Percentiles rank a stretch among this genome's conserved stretches.
These are phyloP conservation scores for Rhynchonycteris naso DNA, from an alignment of 2,797 vertebrate species.

Conservation along the genomic window DNA sequence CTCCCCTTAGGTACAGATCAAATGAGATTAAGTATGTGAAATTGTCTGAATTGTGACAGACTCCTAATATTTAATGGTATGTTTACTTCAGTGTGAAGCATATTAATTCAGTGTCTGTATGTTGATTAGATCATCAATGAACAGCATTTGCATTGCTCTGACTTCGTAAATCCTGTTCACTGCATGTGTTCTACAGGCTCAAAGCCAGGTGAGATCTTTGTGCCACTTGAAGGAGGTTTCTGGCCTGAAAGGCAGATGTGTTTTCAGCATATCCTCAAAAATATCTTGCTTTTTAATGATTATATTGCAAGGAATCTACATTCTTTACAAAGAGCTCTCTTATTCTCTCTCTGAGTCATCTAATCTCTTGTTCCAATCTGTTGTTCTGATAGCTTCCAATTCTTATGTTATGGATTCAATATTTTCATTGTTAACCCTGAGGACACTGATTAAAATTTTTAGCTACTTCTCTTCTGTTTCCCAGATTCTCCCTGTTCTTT, in stretches of 20 bases:
- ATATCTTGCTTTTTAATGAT: background rate
- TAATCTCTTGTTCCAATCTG: background rate
- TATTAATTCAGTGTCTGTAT: background rate
- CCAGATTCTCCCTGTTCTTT: background rate
- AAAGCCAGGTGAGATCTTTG: background rate
- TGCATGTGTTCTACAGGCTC: background rate
- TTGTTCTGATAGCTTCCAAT: background rate
- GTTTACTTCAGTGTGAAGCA: background rate
- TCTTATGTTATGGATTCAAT: background rate
- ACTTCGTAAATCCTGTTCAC: background rate
- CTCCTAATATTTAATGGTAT: background rate
- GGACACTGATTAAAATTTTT: background rate
- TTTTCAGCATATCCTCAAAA: constrained; percentile 11
- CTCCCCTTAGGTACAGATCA: background rate
- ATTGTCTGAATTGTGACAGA: background rate
- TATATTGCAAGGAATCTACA: background rate
- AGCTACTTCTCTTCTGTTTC: background rate
- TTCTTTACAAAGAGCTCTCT: background rate
- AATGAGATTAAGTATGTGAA: background rate
- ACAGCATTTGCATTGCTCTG: background rate
- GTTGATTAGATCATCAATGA: background rate
- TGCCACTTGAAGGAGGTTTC: background rate
- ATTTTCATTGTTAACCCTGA: background rate
- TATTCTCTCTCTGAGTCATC: background rate
- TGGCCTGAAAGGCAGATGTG: background rate